These are phyloP conservation scores for Neotoma lepida DNA, from an alignment of 2,113 vertebrate genomes.

Conservation along the genomic window DNA sequence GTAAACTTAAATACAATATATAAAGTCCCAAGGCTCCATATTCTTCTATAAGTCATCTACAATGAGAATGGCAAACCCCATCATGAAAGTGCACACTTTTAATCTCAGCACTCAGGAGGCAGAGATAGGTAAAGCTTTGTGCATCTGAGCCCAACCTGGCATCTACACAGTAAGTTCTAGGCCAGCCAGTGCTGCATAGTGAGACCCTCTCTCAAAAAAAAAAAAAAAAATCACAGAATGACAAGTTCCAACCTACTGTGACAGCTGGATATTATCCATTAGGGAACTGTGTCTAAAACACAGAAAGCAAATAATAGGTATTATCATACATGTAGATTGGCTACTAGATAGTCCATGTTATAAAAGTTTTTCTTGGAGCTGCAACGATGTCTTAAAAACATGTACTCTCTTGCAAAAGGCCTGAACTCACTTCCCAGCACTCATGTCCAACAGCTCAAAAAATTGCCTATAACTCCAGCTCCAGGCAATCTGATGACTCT, in stretches of 20 bases:
- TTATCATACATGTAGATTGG: neutral
- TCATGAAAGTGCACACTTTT: neutral
- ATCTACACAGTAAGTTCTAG: neutral
- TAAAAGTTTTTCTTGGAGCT: constrained; percentile 7
- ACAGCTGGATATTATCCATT: neutral
- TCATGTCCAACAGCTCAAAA: too few relatives aligned
- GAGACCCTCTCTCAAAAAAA: neutral
- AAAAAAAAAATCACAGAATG: neutral
- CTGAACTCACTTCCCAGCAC: too few relatives aligned
- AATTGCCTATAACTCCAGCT: too few relatives aligned
- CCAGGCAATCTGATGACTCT: too few relatives aligned
- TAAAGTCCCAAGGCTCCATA: neutral
- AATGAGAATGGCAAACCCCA: neutral
- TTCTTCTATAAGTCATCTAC: neutral
- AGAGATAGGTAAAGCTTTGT: neutral
- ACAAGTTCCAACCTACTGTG: neutral
- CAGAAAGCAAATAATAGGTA: neutral
- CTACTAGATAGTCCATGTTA: neutral
- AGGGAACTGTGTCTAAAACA: constrained; percentile 34
- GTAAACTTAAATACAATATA: neutral
- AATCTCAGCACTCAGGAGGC: neutral
- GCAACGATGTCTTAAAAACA: neutral
- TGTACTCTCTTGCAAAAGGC: too few relatives aligned
- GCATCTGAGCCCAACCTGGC: neutral
- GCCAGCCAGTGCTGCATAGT: neutral